These are phyloP conservation scores for Carpatolechia fugitivella DNA, from an alignment of 2,888 invertebrate genomes.

Conservation along the genomic window DNA sequence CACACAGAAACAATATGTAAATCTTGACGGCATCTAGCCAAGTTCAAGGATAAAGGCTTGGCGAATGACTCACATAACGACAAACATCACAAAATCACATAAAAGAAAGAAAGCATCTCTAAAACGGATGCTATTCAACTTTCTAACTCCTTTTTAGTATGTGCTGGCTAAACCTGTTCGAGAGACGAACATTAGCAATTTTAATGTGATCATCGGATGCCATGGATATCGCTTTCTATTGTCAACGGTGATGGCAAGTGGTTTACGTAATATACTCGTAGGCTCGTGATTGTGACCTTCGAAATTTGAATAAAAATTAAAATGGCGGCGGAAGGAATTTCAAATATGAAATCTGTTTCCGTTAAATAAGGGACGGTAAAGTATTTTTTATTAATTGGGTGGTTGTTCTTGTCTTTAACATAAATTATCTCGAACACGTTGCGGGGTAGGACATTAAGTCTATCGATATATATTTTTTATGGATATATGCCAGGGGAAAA, in stretches of 20 bases:
- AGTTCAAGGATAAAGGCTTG: not conserved
- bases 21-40: not conserved
- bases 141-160: slow-evolving; percentile 59
- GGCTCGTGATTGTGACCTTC: not conserved
- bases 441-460: no score
- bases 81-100: not conserved
- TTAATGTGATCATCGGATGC: slow-evolving; percentile 27
- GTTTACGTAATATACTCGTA: slow-evolving; percentile 6
- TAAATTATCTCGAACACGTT: no score
- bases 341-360: not conserved
- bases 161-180: slow-evolving; percentile 45
- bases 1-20: no score
- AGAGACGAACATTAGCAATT: slow-evolving; percentile 30
- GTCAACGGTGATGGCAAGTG: slow-evolving; percentile 33
- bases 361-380: no score
- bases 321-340: not conserved
- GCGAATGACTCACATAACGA: not conserved
- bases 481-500: no score
- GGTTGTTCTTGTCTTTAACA: no score
- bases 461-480: no score
- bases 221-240: slow-evolving; percentile 43
- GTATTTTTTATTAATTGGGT: no score
- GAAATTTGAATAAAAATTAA: not conserved
- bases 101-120: slow-evolving; percentile 20
- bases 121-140: slow-evolving; percentile 38